Evolutionary conservation across 1,140 invertebrate species (phyloP).

Genomic region (Arion vulgaris): DNA sequence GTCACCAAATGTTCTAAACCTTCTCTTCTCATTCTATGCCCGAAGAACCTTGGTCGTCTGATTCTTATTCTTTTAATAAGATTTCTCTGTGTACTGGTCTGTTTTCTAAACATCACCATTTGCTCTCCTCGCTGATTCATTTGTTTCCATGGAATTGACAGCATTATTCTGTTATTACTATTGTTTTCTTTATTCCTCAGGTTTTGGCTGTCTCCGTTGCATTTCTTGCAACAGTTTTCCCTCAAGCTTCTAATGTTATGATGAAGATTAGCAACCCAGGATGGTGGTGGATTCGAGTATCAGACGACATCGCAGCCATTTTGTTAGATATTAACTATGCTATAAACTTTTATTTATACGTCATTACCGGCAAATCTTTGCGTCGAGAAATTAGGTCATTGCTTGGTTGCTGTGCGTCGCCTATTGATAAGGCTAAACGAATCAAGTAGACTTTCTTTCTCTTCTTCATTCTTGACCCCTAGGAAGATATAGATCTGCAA

Average conservation of each 20-base stretch:
- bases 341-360: slow-evolving; percentile 44
- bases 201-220: slow-evolving; percentile 37
- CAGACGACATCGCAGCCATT: slow-evolving; percentile 34
- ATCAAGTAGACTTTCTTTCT: neutral
- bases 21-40: too few species aligned
- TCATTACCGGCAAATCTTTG: slow-evolving; percentile 34
- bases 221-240: slow-evolving; percentile 35
- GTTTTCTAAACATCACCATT: too few species aligned
- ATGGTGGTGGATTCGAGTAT: slow-evolving; percentile 25
- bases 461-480: too few species aligned
- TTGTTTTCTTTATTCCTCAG: neutral
- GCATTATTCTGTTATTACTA: too few species aligned
- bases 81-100: too few species aligned
- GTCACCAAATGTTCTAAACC: too few species aligned
- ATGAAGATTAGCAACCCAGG: slow-evolving; percentile 20
- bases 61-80: too few species aligned
- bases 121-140: too few species aligned
- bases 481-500: too few species aligned
- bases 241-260: slow-evolving; percentile 29
- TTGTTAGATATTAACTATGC: slow-evolving; percentile 42
- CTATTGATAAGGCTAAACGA: too few species aligned
- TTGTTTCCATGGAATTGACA: too few species aligned
- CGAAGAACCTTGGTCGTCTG: too few species aligned
- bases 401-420: neutral
- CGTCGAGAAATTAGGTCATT: slow-evolving; percentile 9